Evolutionary conservation across 1,140 invertebrate genomes (phyloP), one percentile per base, ranked within the genome.

Genomic region (Drosophila littoralis): DNA sequence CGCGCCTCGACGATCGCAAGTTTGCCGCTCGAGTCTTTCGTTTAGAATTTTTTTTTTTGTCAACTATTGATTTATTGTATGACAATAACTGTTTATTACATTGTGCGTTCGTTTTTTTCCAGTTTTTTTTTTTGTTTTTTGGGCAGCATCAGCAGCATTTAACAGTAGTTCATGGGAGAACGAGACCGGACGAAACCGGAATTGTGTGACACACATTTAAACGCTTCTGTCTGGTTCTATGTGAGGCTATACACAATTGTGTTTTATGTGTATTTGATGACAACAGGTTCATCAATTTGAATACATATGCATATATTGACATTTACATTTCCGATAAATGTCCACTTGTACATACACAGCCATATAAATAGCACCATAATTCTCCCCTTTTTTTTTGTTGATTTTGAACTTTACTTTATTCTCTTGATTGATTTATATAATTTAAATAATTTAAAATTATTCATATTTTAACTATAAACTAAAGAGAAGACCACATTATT

Each of bases 11-110:
- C 12, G 66, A 69, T 69, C 66, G 57, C 60, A 40, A 50, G 68
- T 71, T 65, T 51, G 15, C 12, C 50, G 61, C 38, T 58, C 28
- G 36, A 68, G 48, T 64, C 70, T 64, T 70, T 48, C 22, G 45
- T 59, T 67, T 79, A 86, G 79, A 86, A 88, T 74, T 60, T 55
- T 43, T 58, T 50, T 58, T 28, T 32, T 57, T 40, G 15, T 68
- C 38, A 36, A 48, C 67, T 70, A 69, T 80, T 89, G 83, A 88
- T 83, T 89, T 89, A 88, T 88, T 83, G 80, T 88, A 72, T 51
- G 71, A 68, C 61, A 69, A 80, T 88, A 88, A 88, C 83, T 89
- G 83, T 88, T 77, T 83, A 83, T 79, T 88, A 68, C 76, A 79
- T 83, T 86, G 82, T 88, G 67, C 58, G 61, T 70, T 77, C 80